Evolutionary conservation across 2,113 vertebrate species (phyloP), one percentile per base, ranked within the genome.

Genomic region (Pipra filicauda): DNA sequence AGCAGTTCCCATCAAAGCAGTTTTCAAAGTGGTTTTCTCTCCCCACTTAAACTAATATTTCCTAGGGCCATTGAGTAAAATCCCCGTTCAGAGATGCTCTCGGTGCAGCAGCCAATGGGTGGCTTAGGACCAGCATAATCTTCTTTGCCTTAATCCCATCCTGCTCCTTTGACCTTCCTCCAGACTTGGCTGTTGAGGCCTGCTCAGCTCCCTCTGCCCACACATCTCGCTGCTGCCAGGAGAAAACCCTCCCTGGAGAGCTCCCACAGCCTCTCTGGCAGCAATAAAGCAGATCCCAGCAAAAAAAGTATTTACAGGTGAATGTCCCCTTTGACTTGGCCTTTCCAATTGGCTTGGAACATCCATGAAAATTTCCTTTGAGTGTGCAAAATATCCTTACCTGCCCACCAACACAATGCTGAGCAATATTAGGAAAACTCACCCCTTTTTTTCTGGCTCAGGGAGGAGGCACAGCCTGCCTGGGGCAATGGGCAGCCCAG

Each of bases 121-220:
- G 71, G 23, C 1, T 86, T 83, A 86, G 84, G 73, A 89, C 66
- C 62, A 57, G 62, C 71, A 58, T 89, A 70, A 91, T 93, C 90
- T 67, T 67, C 91, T 93, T 87, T 73, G 84, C 69, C 39, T 65
- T 89, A 77, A 93, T 84, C 92, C 90, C 54, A 39, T 72, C 69
- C 64, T 88, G 72, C 80, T 61, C 15, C 75, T 86, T 72, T 58
- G 72, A 71, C 86, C 69, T 75, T 43, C 49, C 49, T 71, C 8
- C 55, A 58, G 83, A 9, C 19, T 26, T 17, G 0, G 12, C 59
- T 5, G 10, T 6, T 41, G 61, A 5, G 11, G n/a, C 62, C 55
- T 11, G 55, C 55, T 82, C 70, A 9, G 72, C 51, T 77, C 35
- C 57, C 80, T 52, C 65, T 85, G 66, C 55, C 90, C 77, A 37